Base-by-base conservation (phyloP, 2,797 vertebrate species). In the Coregonus ussuriensis region DNA sequence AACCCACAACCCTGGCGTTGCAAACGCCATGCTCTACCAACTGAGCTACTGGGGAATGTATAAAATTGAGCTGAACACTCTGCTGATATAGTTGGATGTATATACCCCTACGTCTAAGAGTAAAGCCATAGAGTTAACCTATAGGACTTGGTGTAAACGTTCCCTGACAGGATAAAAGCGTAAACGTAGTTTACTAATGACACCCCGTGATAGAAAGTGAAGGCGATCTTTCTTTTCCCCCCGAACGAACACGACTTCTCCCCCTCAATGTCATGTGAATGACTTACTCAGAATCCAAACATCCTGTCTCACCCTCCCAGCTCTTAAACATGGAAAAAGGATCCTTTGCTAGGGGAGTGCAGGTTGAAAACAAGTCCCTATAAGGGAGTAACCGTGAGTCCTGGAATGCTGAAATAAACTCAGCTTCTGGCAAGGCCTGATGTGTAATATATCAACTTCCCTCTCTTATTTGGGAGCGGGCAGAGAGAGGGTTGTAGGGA, bases 321-420 rank as follows among this genome's bases (percentile, higher is more conserved):
- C 41, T 47, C 11, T 47, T 47, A 18, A 84, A 81, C 89, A 84
- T 84, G 78, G 81, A 80, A 77, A 53, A 79, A 81, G 89, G 83
- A 79, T 75, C 41, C 85, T 80, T 82, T 83, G 73, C 3, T 16
- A 73, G 41, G 3, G 21, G 82, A 87, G 82, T 68, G 65, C 84
- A 89, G 83, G 86, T 86, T 84, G 85, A 88, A 89, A 87, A 81
- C 86, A 91, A 90, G 85, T 87, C 93, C 90, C 83, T 91, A 92
- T 89, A 93, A 89, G 88, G 88, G 69, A 77, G 41, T 83, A 81
- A 77, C 82, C 79, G 71, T 78, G 79, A 84, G 78, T 18, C 33
- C 52, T 85, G 90, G 90, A 92, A 92, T 92, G 92, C 87, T 11
- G 71, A 88, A 88, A 89, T 89, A 81, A 91, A 88, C 84, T 86